Percentiles rank a stretch among this genome's conserved stretches.
Conservation (phyloP, 2,888 invertebrate genomes). For the Caenorhabditis becei region DNA sequence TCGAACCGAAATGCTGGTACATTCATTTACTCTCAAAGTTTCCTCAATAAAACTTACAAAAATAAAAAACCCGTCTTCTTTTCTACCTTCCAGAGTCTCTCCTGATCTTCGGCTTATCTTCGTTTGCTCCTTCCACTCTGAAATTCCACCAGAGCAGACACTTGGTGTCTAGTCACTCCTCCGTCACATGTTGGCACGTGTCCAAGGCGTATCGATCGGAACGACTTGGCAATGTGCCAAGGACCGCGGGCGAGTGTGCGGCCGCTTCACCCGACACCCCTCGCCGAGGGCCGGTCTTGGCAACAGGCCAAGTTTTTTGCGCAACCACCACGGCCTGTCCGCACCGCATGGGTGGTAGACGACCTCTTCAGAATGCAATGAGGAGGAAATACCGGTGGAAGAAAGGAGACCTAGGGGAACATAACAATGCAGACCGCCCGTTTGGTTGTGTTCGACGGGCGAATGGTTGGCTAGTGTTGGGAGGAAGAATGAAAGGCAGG, state of each 20-base stretch:
- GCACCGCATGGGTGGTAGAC: conserved; percentile 12
- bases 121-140: not conserved
- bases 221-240: conserved; percentile 26
- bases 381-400: not conserved
- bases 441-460: not conserved
- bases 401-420: not conserved
- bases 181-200: conserved; percentile 8
- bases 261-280: not conserved
- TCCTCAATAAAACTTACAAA: conserved; percentile 25
- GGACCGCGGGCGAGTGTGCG: not conserved
- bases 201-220: not conserved
- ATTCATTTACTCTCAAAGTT: conserved; percentile 3
- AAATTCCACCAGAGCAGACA: not conserved
- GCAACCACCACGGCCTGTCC: conserved; percentile 10
- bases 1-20: conserved; percentile 29
- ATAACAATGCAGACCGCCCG: not conserved
- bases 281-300: conserved; percentile 2
- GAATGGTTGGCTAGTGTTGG: conserved; percentile 15
- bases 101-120: not conserved
- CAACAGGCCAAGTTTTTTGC: conserved; percentile 23
- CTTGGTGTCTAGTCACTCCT: not conserved
- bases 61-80: conserved; percentile 22
- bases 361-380: conserved; percentile 20
- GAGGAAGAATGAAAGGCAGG: not conserved
- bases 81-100: conserved; percentile 4